Base-by-base conservation (phyloP, 92 coral and sea anemone species). In the Ricordea florida region DNA sequence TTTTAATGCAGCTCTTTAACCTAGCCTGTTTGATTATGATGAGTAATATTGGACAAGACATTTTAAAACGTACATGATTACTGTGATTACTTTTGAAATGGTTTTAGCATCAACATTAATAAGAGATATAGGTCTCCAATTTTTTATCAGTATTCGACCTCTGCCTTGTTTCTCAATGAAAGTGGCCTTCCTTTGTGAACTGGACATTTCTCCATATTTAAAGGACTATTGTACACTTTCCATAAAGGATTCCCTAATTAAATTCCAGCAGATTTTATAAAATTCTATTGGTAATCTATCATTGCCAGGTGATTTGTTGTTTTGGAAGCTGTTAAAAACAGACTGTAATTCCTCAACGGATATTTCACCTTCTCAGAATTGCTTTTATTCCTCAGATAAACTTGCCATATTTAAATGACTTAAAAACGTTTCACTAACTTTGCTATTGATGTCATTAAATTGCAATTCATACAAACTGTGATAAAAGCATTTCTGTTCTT, bases 31-130 rank as follows among this genome's bases (percentile, higher is more conserved):
- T 72, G 81, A 47, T 74, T 51, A 16, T 55, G 51, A 58, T 74
- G 43, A 24, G 60, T 74, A 16, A 74, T 18, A 14, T 30, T 30
- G 14, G 72, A 70, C 55, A 74, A 21, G 23, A 74, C 47, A 18
- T 60, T 46, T 10, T 41, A 28, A 27, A 74, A 13, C 45, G 70
- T 74, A 33, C n/a, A n/a, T n/a, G n/a, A n/a, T n/a, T n/a, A 58
- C 46, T 30, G 70, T 32, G 16, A 74, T 48, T 26, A 35, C 81
- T 48, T 74, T 74, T 9, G 58, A 41, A 35, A 48, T 47, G 25
- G 57, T 72, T 41, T 72, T 72, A 7, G 66, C 38, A 55, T 70
- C 78, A 13, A 72, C 79, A 40, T 72, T 72, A 6, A 72, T 72
- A 7, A 72, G 40, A 30, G 52, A 52, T 35, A 72, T 56, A 13